phyloP scores from a whole-genome alignment of 2,888 invertebrate species.

The Brachyptera risi region DNA sequence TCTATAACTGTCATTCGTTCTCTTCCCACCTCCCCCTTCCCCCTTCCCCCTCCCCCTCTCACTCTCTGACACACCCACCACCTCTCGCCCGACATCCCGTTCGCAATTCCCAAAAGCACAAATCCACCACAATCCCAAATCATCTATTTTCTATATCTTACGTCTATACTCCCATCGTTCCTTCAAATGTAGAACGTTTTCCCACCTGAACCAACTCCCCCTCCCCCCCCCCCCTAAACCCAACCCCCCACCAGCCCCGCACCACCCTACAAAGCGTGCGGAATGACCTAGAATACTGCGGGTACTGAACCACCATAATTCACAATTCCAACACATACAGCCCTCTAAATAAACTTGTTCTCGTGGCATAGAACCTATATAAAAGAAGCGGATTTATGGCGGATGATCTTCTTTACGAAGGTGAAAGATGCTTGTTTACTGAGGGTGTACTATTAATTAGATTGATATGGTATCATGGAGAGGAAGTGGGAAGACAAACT shows the following conservation, averaged over 20 bases:
- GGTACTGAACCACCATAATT: background rate
- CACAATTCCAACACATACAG: too few relatives aligned
- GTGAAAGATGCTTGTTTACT: too few relatives aligned
- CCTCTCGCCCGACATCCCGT: background rate
- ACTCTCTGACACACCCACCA: background rate
- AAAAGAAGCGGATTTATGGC: too few relatives aligned
- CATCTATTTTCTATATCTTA: constrained; percentile 13
- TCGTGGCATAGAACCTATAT: too few relatives aligned
- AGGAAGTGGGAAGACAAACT: too few relatives aligned
- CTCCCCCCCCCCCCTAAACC: too few relatives aligned
- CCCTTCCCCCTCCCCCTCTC: background rate
- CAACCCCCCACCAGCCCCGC: too few relatives aligned
- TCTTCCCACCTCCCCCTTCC: background rate
- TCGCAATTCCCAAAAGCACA: constrained; percentile 7
- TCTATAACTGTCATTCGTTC: constrained; percentile 7
- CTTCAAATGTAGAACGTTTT: background rate
- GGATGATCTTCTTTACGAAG: too few relatives aligned
- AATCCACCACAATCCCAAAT: constrained; percentile 16
- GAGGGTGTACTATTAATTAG: too few relatives aligned
- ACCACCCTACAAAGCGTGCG: too few relatives aligned
- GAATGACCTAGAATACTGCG: constrained; percentile 7
- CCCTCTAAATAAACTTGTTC: too few relatives aligned
- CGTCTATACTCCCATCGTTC: background rate
- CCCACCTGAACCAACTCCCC: constrained; percentile 17
- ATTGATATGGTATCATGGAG: too few relatives aligned